phyloP scores from a whole-genome alignment of 2,797 vertebrate genomes.

The Schizothorax lantsangensis region DNA sequence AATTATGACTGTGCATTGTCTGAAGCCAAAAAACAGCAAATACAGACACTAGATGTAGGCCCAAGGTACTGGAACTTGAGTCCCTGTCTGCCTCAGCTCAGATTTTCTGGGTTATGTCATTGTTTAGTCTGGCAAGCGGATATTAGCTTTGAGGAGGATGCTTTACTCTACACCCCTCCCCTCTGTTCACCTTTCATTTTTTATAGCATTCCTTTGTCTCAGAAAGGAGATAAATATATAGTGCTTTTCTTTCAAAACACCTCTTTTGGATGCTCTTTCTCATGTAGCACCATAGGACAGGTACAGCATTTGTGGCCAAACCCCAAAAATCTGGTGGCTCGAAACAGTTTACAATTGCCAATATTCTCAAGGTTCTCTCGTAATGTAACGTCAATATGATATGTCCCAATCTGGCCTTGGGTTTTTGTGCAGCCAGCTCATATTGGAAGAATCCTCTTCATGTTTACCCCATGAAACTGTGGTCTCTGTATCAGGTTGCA shows the following conservation, averaged over 20 bases:
- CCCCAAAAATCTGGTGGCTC: conserved; percentile 11
- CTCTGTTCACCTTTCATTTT: conserved; percentile 50
- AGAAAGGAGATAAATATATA: conserved; percentile 32
- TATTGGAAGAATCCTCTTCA: conserved; percentile 59
- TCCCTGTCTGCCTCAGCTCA: conserved; percentile 39
- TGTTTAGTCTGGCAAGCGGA: conserved; percentile 59
- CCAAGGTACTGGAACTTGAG: conserved; percentile 28
- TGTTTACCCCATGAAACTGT: conserved; percentile 64
- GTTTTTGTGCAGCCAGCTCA: conserved; percentile 50
- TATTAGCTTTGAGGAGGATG: conserved; percentile 55
- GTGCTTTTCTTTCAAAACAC: not conserved
- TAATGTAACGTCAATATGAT: conserved; percentile 46
- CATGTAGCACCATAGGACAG: conserved; percentile 12
- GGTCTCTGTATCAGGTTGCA: conserved; percentile 62
- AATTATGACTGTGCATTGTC: conserved; percentile 26
- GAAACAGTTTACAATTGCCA: conserved; percentile 55
- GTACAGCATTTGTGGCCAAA: conserved; percentile 40
- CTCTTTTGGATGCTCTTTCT: conserved; percentile 22
- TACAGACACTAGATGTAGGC: conserved; percentile 18
- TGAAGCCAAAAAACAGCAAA: conserved; percentile 34
- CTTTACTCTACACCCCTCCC: conserved; percentile 25
- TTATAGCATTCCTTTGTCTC: conserved; percentile 42
- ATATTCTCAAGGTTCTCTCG: conserved; percentile 46
- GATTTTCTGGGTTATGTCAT: conserved; percentile 59
- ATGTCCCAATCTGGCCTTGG: conserved; percentile 56